Evolutionary conservation across 1,140 invertebrate species (phyloP).

Genomic region (Sinella curviseta): DNA sequence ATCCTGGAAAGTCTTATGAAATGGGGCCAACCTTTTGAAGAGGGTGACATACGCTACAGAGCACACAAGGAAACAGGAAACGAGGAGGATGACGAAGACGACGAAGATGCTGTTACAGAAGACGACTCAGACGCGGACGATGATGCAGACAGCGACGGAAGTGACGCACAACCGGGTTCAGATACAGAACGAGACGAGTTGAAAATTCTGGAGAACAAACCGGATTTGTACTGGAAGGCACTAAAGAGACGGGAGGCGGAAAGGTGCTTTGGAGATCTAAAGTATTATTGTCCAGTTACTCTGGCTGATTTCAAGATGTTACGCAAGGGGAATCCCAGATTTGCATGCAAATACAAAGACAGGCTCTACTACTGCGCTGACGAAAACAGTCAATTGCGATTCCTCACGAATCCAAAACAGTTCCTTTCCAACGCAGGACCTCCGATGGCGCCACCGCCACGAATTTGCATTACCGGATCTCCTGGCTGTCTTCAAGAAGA

Average conservation of each 20-base stretch:
- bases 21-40: conserved; percentile 12
- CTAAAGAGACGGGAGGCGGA: conserved; percentile 18
- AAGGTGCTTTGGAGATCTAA: conserved; percentile 36
- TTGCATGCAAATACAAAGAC: conserved; percentile 32
- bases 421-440: conserved; percentile 12
- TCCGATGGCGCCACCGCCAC: conserved; percentile 26
- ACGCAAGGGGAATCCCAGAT: conserved; percentile 29
- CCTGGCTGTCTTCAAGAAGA: conserved; percentile 44
- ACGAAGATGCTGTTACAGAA: conserved; percentile 12
- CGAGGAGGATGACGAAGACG: not conserved
- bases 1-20: conserved; percentile 19
- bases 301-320: conserved; percentile 22
- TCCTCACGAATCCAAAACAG: conserved; percentile 25
- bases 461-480: conserved; percentile 45
- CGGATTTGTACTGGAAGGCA: not conserved
- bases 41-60: not conserved
- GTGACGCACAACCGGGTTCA: not conserved
- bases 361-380: conserved; percentile 38
- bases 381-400: conserved; percentile 3
- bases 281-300: conserved; percentile 43
- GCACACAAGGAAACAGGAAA: not conserved
- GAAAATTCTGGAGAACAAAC: conserved; percentile 13
- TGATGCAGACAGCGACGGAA: not conserved
- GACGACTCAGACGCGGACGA: not conserved
- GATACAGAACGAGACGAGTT: not conserved